Percentiles rank a stretch among this genome's conserved stretches.
phyloP scores from a whole-genome alignment of 2,888 invertebrate genomes.

The Isotomurus palustris region DNA sequence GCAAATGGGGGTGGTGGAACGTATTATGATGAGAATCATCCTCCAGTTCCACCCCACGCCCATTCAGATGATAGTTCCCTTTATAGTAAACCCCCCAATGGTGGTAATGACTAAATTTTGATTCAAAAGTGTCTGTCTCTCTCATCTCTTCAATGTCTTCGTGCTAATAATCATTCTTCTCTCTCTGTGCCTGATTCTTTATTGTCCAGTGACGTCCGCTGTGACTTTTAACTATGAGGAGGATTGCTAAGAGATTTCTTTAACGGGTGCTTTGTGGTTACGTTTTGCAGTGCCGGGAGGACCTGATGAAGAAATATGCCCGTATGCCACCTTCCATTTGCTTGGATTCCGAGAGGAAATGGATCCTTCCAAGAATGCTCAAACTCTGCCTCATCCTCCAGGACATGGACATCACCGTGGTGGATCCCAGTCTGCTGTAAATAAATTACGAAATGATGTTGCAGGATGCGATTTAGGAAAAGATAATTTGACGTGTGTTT shows the following conservation, averaged over 20 bases:
- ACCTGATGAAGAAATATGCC: conserved; percentile 94
- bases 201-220: neutral
- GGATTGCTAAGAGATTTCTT: neutral
- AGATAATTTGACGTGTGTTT: conserved; percentile 1
- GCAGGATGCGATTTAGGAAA: neutral
- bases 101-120: conserved; percentile 29
- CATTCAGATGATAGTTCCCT: conserved; percentile 43
- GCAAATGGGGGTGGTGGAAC: conserved; percentile 37
- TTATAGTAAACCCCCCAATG: conserved; percentile 44
- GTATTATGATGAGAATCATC: conserved; percentile 42
- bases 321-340: conserved; percentile 93
- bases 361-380: conserved; percentile 87
- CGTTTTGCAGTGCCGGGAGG: conserved; percentile 53
- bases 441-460: neutral
- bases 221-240: too few relatives aligned
- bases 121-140: neutral
- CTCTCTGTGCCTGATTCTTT: too few relatives aligned
- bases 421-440: conserved; percentile 82
- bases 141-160: neutral
- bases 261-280: neutral
- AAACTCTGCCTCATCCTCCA: conserved; percentile 73
- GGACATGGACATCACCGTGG: conserved; percentile 76
- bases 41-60: conserved; percentile 42
- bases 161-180: too few relatives aligned
- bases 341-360: conserved; percentile 89